Base-by-base conservation (phyloP, 2,113 vertebrate genomes). In the Macrotus californicus region DNA sequence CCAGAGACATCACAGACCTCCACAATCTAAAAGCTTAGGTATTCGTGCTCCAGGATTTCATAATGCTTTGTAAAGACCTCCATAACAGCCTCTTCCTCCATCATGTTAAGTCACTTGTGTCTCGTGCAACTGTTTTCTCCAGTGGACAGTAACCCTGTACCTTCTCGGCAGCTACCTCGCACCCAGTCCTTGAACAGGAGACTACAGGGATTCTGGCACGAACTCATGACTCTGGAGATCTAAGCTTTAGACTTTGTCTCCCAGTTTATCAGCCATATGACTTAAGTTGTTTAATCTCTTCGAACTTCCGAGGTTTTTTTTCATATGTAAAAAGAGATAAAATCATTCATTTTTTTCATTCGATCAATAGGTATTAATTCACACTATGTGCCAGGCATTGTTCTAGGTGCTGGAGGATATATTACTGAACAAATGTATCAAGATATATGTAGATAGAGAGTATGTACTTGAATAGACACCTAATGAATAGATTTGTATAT, bases 181-280 rank as follows among this genome's bases (percentile, higher is more conserved):
- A 36, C 11, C 6, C 46, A 67, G 10, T n/a, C 13, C 26, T 50
- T 88, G n/a, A 72, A 29, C 5, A 48, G 54, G 6, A 39, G 10
- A 14, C 0, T 7, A 31, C 1, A 64, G 4, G 39, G 22, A 13
- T 54, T 73, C 50, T 48, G 56, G 36, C 3, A 90, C 72, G 46
- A 48, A 50, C 8, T 66, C 34, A 75, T 84, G n/a, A 77, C 36
- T 86, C 52, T 70, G 7, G 11, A 87, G 14, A 46, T 22, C 14
- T 66, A 46, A 54, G 1, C 59, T 92, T 95, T 39, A 80, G 54
- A 87, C 16, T 87, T 82, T 66, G 19, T 54, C 73, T 86, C 83
- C 48, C 0, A 31, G 22, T 46, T 34, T 75, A 50, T 21, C 50
- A 82, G 7, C 3, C 16, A 61, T 39, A 3, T 87, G 61, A 76